phyloP scores from a whole-genome alignment of 2,888 invertebrate genomes.

The Scaptomyza caliginosa region DNA sequence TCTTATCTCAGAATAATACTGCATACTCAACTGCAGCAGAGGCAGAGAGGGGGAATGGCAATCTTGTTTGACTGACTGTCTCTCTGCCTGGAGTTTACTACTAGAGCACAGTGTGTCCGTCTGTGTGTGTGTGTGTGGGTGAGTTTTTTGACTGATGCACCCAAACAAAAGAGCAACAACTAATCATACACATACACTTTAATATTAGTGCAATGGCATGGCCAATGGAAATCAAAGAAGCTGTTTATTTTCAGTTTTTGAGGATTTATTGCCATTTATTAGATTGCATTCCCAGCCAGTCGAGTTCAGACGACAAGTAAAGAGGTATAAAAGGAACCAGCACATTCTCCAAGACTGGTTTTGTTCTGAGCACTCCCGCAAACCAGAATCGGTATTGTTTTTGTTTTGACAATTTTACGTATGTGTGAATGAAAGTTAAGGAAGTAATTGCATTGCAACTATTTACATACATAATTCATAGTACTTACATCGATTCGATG shows the following conservation, averaged over 20 bases:
- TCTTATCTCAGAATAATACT: not conserved
- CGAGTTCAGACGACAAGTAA: conserved; percentile 27
- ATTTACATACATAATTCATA: conserved; percentile 4
- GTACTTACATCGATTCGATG: conserved; percentile 74
- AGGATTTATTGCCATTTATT: conserved; percentile 45
- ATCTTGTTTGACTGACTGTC: conserved; percentile 63
- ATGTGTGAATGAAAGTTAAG: conserved; percentile 11
- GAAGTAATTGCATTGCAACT: conserved; percentile 3
- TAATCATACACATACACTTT: conserved; percentile 17
- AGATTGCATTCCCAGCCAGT: conserved; percentile 50
- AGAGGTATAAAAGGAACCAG: conserved; percentile 28
- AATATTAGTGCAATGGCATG: conserved; percentile 19
- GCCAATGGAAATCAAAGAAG: conserved; percentile 42
- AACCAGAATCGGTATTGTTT: conserved; percentile 35
- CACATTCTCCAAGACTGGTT: conserved; percentile 13
- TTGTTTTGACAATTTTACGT: conserved; percentile 4
- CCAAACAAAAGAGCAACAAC: conserved; percentile 60
- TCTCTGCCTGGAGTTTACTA: conserved; percentile 44
- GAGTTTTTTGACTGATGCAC: conserved; percentile 37
- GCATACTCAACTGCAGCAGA: conserved; percentile 27
- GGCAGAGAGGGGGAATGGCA: conserved; percentile 18
- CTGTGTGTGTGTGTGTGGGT: conserved; percentile 24
- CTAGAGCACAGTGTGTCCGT: not conserved
- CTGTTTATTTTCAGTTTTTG: conserved; percentile 32
- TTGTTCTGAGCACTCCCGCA: not conserved